Conservation (phyloP, 2,797 vertebrate genomes). For the Onychomys torridus region DNA sequence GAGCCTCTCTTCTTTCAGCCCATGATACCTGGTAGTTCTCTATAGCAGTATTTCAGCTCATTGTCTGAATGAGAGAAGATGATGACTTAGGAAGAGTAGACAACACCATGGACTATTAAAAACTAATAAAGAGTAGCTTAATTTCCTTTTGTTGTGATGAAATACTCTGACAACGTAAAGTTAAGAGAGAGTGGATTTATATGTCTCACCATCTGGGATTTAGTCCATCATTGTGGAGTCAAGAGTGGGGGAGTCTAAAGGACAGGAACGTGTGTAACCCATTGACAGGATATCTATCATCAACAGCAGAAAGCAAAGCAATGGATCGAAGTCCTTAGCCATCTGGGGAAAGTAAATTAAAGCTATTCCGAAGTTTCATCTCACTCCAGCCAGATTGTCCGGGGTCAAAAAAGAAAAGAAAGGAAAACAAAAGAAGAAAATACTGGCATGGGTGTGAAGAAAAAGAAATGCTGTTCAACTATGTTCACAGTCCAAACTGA, state of each 20-base stretch:
- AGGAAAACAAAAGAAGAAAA: neutral
- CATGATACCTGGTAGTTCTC: neutral
- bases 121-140: neutral
- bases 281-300: neutral
- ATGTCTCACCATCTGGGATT: neutral
- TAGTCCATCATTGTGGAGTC: neutral
- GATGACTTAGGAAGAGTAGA: neutral
- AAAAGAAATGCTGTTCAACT: neutral
- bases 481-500: neutral
- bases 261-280: neutral
- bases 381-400: neutral
- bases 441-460: neutral
- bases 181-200: neutral
- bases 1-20: neutral
- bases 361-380: neutral
- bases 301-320: neutral
- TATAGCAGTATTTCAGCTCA: neutral
- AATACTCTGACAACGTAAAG: neutral
- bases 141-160: neutral
- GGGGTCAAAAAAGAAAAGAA: neutral
- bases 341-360: neutral
- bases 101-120: neutral
- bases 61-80: neutral
- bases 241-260: neutral
- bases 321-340: neutral